These are phyloP conservation scores for Pseudomugil gertrudae DNA, from an alignment of 2,797 vertebrate genomes.

Conservation along the genomic window DNA sequence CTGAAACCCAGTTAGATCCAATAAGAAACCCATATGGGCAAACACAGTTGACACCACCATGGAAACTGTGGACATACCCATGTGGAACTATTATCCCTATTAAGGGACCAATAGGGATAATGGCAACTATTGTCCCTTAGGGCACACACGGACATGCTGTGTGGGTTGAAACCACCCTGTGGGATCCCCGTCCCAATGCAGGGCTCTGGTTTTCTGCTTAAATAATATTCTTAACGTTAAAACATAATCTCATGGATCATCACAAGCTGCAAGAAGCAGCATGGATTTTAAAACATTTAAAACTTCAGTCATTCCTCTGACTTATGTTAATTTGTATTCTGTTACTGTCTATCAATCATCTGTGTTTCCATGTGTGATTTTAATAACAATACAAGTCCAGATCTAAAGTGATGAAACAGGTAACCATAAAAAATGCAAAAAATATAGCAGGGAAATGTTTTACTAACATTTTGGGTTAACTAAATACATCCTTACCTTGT, in stretches of 20 bases:
- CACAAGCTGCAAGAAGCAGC: neutral
- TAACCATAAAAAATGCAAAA: neutral
- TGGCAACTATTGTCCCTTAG: too few relatives aligned
- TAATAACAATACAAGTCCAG: neutral
- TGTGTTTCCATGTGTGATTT: conserved; percentile 34
- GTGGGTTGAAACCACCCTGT: too few relatives aligned
- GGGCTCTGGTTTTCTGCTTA: neutral
- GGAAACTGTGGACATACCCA: too few relatives aligned
- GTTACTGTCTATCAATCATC: conserved; percentile 51
- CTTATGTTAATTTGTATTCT: conserved; percentile 60
- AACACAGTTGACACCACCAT: too few relatives aligned
- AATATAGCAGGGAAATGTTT: neutral
- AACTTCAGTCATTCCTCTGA: conserved; percentile 35
- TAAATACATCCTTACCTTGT: conserved; percentile 86
- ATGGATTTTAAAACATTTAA: neutral
- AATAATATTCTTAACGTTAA: neutral
- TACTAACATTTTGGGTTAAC: neutral
- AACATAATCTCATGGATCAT: neutral
- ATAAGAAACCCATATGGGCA: too few relatives aligned
- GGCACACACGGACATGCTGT: too few relatives aligned
- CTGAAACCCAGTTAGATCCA: too few relatives aligned
- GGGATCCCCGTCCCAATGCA: too few relatives aligned
- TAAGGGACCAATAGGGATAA: too few relatives aligned
- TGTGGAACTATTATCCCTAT: too few relatives aligned
- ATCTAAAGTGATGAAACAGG: neutral